Base-by-base conservation (phyloP, 2,113 vertebrate genomes). In the Thamnaconus septentrionalis region DNA sequence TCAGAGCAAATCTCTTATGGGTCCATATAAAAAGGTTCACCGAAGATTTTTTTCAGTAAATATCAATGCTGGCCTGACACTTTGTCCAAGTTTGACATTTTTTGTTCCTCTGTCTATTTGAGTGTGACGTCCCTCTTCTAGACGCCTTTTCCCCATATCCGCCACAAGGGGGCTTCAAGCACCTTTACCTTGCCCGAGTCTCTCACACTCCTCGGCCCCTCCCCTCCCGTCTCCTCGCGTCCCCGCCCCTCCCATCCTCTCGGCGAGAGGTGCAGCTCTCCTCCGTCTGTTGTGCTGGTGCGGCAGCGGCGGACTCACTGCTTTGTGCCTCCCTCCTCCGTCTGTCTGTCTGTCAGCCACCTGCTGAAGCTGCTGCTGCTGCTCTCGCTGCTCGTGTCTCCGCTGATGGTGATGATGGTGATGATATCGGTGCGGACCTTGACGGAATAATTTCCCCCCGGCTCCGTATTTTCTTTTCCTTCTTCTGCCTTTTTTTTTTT, bases 131-230 rank as follows among this genome's bases (percentile, higher is more conserved):
- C 5, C n/a, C 48, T 4, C 10, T 11, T 50, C 48, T 10, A 5
- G 5, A n/a, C 11, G 9, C 5, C 48, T n/a, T 8, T 5, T 40
- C 61, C 52, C 62, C 53, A 4, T 55, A 6, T 53, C 7, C 44
- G 12, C 87, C 87, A 80, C 85, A 54, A 82, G 89, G 68, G 73
- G 86, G 86, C 86, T 61, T 55, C 47, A 46, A 75, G 31, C 69
- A 47, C 51, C 70, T 66, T 72, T 53, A 3, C 48, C 56, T 12
- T 41, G 18, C 54, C 7, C 56, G 8, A 6, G 59, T 71, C 57
- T 53, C 64, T 53, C 50, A 44, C 53, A 55, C 42, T n/a, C 60
- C 53, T 31, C 78, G 11, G 39, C 4, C 49, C 59, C 59, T 52
- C 48, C 53, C 59, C 18, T 31, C 18, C 18, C 18, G 18, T 54